Evolutionary conservation across 1,140 invertebrate species (phyloP).

Genomic region (Trachelipus rathkii): DNA sequence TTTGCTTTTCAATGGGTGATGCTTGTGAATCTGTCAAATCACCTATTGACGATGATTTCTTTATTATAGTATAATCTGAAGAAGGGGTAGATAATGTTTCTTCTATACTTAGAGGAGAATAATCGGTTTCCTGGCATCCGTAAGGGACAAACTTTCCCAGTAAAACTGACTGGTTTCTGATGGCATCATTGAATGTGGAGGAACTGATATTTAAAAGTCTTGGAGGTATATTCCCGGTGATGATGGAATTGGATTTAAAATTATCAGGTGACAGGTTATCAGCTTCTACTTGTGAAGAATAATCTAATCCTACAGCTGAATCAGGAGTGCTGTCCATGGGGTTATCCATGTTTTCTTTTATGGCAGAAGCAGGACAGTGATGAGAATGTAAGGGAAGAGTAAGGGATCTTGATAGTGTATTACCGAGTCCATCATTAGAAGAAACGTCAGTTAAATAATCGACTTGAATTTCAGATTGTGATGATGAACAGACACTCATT

Average conservation of each 20-base stretch:
- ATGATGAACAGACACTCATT: background rate
- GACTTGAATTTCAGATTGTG: background rate
- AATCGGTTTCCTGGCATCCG: background rate
- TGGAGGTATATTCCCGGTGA: background rate
- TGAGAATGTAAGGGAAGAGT: background rate
- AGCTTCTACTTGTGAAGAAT: background rate
- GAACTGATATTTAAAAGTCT: background rate
- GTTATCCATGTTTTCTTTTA: background rate
- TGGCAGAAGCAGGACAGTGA: background rate
- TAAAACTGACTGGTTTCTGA: background rate
- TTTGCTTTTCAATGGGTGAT: background rate
- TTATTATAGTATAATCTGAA: background rate
- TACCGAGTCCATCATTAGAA: background rate
- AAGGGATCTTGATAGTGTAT: background rate
- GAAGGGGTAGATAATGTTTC: background rate
- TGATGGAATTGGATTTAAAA: background rate
- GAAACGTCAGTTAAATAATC: background rate
- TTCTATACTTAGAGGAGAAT: background rate
- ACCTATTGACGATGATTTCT: background rate
- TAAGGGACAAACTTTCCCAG: background rate
- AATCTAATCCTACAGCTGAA: constrained; percentile 3
- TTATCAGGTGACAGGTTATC: background rate
- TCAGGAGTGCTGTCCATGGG: background rate
- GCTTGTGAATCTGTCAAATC: background rate
- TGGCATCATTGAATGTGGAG: background rate